Evolutionary conservation across 2,888 invertebrate species (phyloP).

Genomic region (Drosophila tripunctata): DNA sequence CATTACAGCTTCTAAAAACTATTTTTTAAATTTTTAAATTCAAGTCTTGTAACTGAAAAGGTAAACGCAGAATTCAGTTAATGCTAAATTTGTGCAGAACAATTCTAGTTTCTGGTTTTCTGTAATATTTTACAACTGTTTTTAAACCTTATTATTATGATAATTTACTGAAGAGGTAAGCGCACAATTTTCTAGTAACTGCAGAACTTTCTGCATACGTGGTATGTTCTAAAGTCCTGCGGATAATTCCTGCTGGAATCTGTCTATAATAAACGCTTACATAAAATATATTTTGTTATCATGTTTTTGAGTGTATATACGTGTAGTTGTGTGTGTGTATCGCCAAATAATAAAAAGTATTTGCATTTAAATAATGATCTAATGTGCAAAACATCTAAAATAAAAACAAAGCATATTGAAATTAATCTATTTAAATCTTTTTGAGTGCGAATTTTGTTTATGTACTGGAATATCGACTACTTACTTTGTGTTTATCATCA

Average conservation of each 20-base stretch:
- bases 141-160: background rate
- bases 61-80: too few relatives aligned
- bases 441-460: constrained; percentile 27
- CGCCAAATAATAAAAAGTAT: constrained; percentile 39
- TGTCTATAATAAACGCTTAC: background rate
- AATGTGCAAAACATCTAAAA: constrained; percentile 54
- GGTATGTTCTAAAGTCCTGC: too few relatives aligned
- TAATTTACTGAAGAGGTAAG: background rate
- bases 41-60: too few relatives aligned
- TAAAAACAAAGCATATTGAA: constrained; percentile 49
- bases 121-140: background rate
- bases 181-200: background rate
- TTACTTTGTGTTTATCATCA: constrained; percentile 82
- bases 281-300: constrained; percentile 2
- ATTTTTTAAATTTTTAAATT: too few relatives aligned
- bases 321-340: constrained; percentile 33
- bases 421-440: constrained; percentile 26
- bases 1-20: too few relatives aligned
- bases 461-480: constrained; percentile 66
- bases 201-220: background rate
- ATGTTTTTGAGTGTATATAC: constrained; percentile 6
- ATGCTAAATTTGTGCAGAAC: too few relatives aligned
- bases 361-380: constrained; percentile 31
- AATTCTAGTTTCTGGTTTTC: too few relatives aligned
- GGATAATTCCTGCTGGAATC: constrained; percentile 28